Conservation (phyloP, 2,888 invertebrate species). For the Noctua janthe region DNA sequence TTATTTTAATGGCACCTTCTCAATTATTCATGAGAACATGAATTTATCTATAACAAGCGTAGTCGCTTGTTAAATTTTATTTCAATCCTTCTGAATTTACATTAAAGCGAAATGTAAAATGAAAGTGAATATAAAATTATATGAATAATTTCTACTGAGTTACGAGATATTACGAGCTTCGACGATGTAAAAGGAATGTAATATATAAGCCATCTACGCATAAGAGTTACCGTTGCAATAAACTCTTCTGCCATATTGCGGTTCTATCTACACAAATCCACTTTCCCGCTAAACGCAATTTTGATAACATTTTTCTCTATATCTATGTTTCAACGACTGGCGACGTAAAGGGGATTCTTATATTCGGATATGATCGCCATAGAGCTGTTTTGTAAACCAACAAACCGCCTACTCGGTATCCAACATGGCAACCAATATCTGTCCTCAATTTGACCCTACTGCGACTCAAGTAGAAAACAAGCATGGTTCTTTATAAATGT, state of each 20-base stretch:
- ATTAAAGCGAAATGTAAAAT: conserved; percentile 54
- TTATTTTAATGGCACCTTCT: conserved; percentile 53
- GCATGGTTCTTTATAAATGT: conserved; percentile 7
- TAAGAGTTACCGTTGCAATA: background rate
- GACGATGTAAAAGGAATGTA: conserved; percentile 15
- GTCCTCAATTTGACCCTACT: background rate
- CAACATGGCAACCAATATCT: background rate
- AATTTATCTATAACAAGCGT: conserved; percentile 50
- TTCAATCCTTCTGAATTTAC: conserved; percentile 38
- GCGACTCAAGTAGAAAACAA: conserved; percentile 2
- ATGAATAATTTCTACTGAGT: conserved; percentile 33
- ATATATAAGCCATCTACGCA: background rate
- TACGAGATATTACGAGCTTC: conserved; percentile 28
- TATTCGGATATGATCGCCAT: background rate
- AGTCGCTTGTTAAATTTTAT: conserved; percentile 48
- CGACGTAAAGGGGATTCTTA: background rate
- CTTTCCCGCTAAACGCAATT: conserved; percentile 13
- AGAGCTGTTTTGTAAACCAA: conserved; percentile 3
- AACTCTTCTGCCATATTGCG: conserved; percentile 1
- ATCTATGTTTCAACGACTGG: background rate
- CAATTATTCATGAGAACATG: conserved; percentile 57
- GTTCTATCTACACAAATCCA: background rate
- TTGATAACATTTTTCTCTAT: conserved; percentile 13
- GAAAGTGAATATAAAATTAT: conserved; percentile 53
- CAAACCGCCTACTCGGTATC: conserved; percentile 7